These are phyloP conservation scores for Brienomyrus longianalis DNA, from an alignment of 2,113 vertebrate species.

Conservation along the genomic window DNA sequence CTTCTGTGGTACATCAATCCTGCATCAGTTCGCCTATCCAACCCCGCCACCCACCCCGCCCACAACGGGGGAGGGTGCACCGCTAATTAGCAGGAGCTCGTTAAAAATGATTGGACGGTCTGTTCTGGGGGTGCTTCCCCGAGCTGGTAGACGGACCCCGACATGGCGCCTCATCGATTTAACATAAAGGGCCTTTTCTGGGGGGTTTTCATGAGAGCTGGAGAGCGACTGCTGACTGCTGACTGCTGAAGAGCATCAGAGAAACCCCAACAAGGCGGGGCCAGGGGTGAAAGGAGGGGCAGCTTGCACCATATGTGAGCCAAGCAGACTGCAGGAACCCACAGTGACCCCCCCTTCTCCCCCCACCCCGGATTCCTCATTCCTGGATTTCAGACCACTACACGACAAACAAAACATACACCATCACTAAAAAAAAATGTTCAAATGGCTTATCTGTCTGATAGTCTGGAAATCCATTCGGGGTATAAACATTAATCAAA, in stretches of 20 bases:
- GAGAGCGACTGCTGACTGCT: background rate
- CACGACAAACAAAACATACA: background rate
- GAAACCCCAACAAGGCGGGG: background rate
- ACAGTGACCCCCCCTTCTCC: background rate
- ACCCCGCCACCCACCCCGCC: background rate
- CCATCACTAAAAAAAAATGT: background rate
- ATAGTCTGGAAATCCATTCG: background rate
- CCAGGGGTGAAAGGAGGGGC: background rate
- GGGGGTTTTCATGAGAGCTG: background rate
- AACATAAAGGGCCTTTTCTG: background rate
- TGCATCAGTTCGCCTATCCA: background rate
- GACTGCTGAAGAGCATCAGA: background rate
- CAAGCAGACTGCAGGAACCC: background rate
- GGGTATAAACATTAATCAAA: background rate
- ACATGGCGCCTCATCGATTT: conserved; percentile 1
- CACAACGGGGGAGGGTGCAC: background rate
- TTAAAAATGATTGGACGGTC: conserved; percentile 10
- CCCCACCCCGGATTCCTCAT: background rate
- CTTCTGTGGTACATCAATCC: background rate
- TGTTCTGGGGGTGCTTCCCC: background rate
- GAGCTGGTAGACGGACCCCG: background rate
- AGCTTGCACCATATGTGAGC: background rate
- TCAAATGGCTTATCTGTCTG: background rate
- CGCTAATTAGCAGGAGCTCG: conserved; percentile 11
- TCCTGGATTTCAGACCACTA: background rate